Base-by-base conservation (phyloP, 2,797 vertebrate species). In the Loris lydekkerianus region DNA sequence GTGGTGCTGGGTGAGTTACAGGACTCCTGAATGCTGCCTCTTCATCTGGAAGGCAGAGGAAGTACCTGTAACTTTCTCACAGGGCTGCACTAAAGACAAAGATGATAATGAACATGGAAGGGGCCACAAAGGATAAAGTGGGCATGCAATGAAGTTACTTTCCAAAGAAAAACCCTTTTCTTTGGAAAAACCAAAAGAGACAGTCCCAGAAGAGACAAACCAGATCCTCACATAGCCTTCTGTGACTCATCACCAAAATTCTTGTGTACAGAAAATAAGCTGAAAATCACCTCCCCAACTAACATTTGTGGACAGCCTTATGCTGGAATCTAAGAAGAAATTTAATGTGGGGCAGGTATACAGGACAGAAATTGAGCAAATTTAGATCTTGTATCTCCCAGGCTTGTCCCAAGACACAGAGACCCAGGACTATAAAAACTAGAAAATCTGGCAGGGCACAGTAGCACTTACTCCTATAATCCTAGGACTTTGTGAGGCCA, bases 51-150 rank as follows among this genome's bases (percentile, higher is more conserved):
- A 88, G 37, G 56, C 1, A 69, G 60, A 49, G 37, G 1, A 2
- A 8, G n/a, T 15, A 21, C 8, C 69, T 11, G 7, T 7, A 25
- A 31, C 43, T 81, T 65, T 46, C 81, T 92, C 60, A 15, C 31
- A 11, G 58, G 56, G 67, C n/a, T 46, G 18, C 0, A 8, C 15
- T 10, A 7, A 84, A 69, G 63, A 67, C 40, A 9, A 10, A 56
- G 40, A 21, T 75, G 15, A 37, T 1, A 2, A 67, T 0, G 1
- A 29, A 58, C 10, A 10, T 4, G 2, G 10, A 49, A 37, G 5
- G 78, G 34, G 49, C 56, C 43, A 69, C 11, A 31, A 0, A 14
- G 63, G 60, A 49, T 67, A 17, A 49, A 65, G 81, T 1, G 11
- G 29, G 29, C 20, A 31, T 37, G 86, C 13, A 21, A 27, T 18